Conservation (phyloP, 1,140 invertebrate genomes). For the Metopolophium dirhodum region DNA sequence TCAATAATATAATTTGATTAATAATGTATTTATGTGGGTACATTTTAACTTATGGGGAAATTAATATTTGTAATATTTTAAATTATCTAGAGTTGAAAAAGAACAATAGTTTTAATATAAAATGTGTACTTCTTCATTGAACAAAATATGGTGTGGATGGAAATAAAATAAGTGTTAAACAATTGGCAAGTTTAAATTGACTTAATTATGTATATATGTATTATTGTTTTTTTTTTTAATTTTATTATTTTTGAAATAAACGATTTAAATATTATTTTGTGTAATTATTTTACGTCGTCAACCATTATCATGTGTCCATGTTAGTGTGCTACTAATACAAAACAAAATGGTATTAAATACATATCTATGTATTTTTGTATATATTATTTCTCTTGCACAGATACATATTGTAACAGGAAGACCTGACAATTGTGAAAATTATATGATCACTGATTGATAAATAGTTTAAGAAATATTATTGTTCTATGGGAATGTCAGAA, state of each 20-base stretch:
- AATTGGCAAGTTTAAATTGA: not conserved
- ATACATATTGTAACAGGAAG: too few species aligned
- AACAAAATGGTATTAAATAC: not conserved
- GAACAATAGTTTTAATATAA: not conserved
- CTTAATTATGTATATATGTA: not conserved
- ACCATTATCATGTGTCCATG: too few species aligned
- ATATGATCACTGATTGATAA: too few species aligned
- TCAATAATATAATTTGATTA: not conserved
- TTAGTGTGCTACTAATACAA: too few species aligned
- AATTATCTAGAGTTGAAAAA: slow-evolving; percentile 29
- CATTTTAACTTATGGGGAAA: not conserved
- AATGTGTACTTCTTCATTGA: slow-evolving; percentile 15
- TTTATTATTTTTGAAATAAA: slow-evolving; percentile 28
- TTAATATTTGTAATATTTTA: slow-evolving; percentile 26
- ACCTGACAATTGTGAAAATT: too few species aligned
- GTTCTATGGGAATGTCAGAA: too few species aligned
- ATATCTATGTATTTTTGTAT: not conserved
- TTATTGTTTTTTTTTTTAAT: not conserved
- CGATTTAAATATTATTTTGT: not conserved
- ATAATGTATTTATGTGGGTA: not conserved
- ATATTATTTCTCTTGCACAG: not conserved
- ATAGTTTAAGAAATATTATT: too few species aligned
- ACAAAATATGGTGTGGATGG: slow-evolving; percentile 1
- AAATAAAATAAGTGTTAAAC: slow-evolving; percentile 8
- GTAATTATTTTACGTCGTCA: not conserved